Conservation (phyloP, 1,140 invertebrate species). For the Acyrthosiphon pisum region DNA sequence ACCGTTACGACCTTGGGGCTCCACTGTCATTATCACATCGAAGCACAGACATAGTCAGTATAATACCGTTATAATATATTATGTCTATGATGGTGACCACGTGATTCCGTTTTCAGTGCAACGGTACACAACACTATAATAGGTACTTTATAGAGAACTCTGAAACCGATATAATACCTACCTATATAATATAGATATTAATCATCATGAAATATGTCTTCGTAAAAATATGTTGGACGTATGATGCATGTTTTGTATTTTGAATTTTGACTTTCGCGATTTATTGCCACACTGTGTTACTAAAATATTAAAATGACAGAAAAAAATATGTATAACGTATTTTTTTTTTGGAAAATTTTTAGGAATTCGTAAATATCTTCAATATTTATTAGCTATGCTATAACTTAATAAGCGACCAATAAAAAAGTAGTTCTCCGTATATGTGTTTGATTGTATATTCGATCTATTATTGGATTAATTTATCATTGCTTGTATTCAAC, state of each 20-base stretch:
- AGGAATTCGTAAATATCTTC: too few species aligned
- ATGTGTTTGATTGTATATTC: background rate
- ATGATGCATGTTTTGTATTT: background rate
- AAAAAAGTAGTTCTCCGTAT: background rate
- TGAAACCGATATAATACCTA: background rate
- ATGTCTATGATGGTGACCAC: background rate
- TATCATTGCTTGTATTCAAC: too few species aligned
- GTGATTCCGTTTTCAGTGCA: background rate
- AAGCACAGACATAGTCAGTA: background rate
- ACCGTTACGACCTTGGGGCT: background rate
- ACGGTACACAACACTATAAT: background rate
- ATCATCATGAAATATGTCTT: background rate
- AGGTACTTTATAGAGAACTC: background rate
- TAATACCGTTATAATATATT: background rate
- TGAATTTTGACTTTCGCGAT: background rate
- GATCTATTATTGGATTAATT: too few species aligned
- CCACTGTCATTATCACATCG: background rate
- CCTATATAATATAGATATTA: background rate
- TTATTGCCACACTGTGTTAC: background rate
- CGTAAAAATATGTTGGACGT: background rate
- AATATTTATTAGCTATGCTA: too few species aligned
- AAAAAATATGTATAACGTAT: too few species aligned
- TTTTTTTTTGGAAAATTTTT: too few species aligned
- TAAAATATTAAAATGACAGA: too few species aligned
- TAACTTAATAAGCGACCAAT: background rate